Conservation (phyloP, 1,140 invertebrate species). For the Helicoverpa armigera region DNA sequence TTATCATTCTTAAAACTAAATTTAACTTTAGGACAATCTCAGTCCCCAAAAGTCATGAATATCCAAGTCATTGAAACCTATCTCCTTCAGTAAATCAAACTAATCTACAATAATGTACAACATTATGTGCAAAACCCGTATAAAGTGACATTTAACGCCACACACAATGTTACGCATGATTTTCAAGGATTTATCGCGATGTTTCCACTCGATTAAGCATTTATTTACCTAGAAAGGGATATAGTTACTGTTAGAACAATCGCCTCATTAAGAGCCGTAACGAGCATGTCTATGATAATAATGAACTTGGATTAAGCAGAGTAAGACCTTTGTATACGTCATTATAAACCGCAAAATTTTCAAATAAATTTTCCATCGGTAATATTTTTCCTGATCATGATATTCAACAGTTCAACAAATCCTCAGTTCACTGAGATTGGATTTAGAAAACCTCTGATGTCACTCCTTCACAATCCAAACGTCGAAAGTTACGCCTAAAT, state of each 20-base stretch:
- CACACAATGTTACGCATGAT: conserved; percentile 29
- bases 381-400: no score
- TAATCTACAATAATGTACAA: background rate
- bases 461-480: background rate
- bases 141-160: conserved; percentile 32
- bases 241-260: conserved; percentile 31
- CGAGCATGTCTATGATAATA: conserved; percentile 5
- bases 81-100: background rate
- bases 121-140: conserved; percentile 25
- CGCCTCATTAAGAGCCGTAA: conserved; percentile 19
- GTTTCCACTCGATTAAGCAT: conserved; percentile 37
- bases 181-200: conserved; percentile 37
- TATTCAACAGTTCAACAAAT: background rate
- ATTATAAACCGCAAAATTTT: no score
- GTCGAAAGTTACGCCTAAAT: background rate
- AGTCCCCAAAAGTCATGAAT: no score
- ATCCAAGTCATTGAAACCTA: no score
- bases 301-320: background rate
- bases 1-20: background rate
- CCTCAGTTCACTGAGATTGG: background rate
- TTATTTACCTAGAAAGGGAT: conserved; percentile 35
- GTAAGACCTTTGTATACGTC: background rate
- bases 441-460: background rate
- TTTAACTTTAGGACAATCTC: no score
- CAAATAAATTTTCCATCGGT: no score